phyloP scores from a whole-genome alignment of 1,140 invertebrate genomes.

The Pseudobourletiella spinata region DNA sequence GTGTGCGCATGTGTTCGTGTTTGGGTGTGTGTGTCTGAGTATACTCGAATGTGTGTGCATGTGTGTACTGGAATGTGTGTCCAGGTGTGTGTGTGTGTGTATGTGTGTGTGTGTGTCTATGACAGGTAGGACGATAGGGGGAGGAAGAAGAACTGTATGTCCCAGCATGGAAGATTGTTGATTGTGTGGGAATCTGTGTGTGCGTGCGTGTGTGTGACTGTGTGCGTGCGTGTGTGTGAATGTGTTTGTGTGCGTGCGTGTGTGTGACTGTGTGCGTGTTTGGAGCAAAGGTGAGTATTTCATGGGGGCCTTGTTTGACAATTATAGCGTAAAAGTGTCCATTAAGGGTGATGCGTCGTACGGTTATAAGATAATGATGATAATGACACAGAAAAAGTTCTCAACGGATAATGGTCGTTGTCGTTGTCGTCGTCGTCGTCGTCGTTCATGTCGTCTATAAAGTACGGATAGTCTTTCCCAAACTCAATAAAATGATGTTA shows the following conservation, averaged over 20 bases:
- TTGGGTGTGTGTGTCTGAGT: no score
- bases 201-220: no score
- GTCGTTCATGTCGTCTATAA: constrained; percentile 19
- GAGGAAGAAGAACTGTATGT: background rate
- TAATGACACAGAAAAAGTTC: constrained; percentile 23
- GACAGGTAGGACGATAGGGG: background rate
- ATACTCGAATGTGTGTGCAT: no score
- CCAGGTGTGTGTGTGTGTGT: no score
- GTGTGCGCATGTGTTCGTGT: no score
- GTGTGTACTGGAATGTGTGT: no score
- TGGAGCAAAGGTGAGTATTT: constrained; percentile 6
- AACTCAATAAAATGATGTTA: constrained; percentile 30
- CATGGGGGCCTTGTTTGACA: constrained; percentile 21
- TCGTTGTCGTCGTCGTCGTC: background rate
- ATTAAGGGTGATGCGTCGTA: constrained; percentile 28
- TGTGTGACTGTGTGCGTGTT: background rate
- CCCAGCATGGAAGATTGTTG: no score
- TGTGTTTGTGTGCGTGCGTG: no score
- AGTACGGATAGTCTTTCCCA: constrained; percentile 18
- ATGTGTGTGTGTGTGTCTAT: no score
- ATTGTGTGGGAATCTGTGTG: no score
- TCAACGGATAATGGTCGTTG: constrained; percentile 12
- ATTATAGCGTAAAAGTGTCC: constrained; percentile 30
- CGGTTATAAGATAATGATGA: constrained; percentile 29
- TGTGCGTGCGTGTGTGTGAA: no score